These are phyloP conservation scores for Egretta garzetta DNA, from an alignment of 2,113 vertebrate species.

Conservation along the genomic window DNA sequence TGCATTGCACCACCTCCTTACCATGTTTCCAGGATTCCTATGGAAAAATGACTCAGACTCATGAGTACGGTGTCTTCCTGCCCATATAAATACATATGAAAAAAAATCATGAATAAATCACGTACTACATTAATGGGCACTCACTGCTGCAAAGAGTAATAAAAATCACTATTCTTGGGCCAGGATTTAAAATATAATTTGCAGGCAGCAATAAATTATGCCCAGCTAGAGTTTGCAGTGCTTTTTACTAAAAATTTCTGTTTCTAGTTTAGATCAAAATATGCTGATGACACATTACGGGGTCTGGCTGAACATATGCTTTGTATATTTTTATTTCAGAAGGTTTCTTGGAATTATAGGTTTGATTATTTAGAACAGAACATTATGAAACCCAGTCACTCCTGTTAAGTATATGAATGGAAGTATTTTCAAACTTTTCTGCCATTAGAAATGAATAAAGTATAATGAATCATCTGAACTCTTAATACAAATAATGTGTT, in stretches of 20 bases:
- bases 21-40: conserved; percentile 10
- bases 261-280: conserved; percentile 42
- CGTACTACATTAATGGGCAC: neutral
- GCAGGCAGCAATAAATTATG: conserved; percentile 17
- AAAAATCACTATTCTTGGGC: neutral
- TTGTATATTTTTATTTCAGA: conserved; percentile 41
- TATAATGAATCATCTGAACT: conserved; percentile 5
- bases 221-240: neutral
- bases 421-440: conserved; percentile 36
- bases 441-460: conserved; percentile 9
- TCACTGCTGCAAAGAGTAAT: neutral
- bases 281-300: conserved; percentile 35
- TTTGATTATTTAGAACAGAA: conserved; percentile 43
- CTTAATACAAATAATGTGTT: conserved; percentile 25
- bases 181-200: conserved; percentile 39
- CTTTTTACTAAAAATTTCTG: conserved; percentile 25
- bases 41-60: conserved; percentile 35
- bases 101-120: neutral
- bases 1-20: neutral
- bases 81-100: neutral
- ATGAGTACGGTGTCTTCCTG: neutral
- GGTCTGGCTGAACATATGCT: conserved; percentile 21
- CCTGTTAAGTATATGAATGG: neutral
- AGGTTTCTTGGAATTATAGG: conserved; percentile 43
- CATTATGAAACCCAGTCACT: conserved; percentile 24